Evolutionary conservation across 2,797 vertebrate genomes (phyloP), one percentile per base, ranked within the genome.

Genomic region (Acanthis flammea): DNA sequence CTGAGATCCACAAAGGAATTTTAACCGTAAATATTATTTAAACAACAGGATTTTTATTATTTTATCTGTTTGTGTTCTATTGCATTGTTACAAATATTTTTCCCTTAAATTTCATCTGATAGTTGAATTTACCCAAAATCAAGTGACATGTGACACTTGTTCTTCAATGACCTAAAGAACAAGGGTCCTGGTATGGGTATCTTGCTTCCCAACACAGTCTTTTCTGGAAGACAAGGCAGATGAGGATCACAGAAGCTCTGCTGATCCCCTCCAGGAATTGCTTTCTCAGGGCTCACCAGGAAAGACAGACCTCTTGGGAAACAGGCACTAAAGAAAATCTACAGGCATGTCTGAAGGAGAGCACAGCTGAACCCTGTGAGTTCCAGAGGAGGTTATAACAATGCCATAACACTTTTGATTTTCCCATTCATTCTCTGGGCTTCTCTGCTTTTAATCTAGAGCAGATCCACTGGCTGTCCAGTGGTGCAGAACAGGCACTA

Each of bases 281-380:
- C 42, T 58, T 88, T 61, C 39, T 68, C 14, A 10, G 16, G 21
- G 14, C 9, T 74, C 16, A 19, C 19, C 24, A 41, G 18, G 31
- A 33, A 87, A 66, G 17, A 65, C 39, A 19, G 14, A 60, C 16
- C 7, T 71, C 23, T 50, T 73, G 10, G 58, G 37, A 87, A 81
- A 31, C 10, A 78, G 35, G 39, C 21, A 61, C 12, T n/a, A 65
- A 61, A 42, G 31, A 81, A 84, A 67, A 48, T 7, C 23, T 75
- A 25, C 30, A n/a, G 14, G 7, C 5, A 5, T 9, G 2, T 58
- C 68, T 70, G 45, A 70, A 62, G n/a, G 14, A 44, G 7, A 86
- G 17, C 7, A 53, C 5, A 72, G 42, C 42, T 30, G 30, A 60
- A 18, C 17, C 4, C 18, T 17, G 10, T 0, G 0, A 45, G 30